Evolutionary conservation across 2,797 vertebrate species (phyloP).

Genomic region (Oryzias dopingdopingensis): DNA sequence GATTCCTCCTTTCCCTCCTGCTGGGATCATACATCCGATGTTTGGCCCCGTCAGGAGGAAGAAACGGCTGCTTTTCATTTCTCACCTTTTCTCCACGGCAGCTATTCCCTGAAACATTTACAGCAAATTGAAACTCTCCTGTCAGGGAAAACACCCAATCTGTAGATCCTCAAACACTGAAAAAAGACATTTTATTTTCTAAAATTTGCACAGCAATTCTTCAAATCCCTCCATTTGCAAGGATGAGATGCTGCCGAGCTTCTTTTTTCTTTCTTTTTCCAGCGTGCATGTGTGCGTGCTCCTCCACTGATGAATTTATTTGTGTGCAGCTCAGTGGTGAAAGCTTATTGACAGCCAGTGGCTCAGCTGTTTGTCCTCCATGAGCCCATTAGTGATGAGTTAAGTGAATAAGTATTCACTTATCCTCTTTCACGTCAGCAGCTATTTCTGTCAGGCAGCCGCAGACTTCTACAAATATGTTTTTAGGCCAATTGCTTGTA

Average conservation of each 20-base stretch:
- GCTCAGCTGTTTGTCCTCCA: conserved; percentile 42
- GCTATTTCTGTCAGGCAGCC: conserved; percentile 41
- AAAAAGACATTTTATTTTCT: conserved; percentile 22
- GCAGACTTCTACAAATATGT: conserved; percentile 21
- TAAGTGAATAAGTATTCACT: conserved; percentile 49
- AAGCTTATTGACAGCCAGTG: conserved; percentile 30
- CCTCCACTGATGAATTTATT: conserved; percentile 30
- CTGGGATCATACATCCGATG: conserved; percentile 19
- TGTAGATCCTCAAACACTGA: conserved; percentile 18
- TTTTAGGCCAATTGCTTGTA: conserved; percentile 11
- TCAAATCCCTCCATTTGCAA: conserved; percentile 56
- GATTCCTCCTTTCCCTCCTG: conserved; percentile 31
- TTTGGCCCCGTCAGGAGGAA: conserved; percentile 25
- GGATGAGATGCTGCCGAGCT: conserved; percentile 24
- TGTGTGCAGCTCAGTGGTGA: conserved; percentile 30
- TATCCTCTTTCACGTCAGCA: conserved; percentile 43
- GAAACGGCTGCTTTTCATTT: conserved; percentile 37
- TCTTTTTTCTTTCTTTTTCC: background rate
- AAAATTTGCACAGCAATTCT: conserved; percentile 61
- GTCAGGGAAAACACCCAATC: conserved; percentile 37
- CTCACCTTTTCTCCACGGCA: conserved; percentile 52
- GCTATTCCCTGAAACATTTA: conserved; percentile 43
- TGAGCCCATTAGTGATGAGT: conserved; percentile 53
- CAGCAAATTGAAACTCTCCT: conserved; percentile 25
- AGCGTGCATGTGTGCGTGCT: conserved; percentile 7